Evolutionary conservation across 2,797 vertebrate genomes (phyloP).

Genomic region (Pipistrellus kuhlii): DNA sequence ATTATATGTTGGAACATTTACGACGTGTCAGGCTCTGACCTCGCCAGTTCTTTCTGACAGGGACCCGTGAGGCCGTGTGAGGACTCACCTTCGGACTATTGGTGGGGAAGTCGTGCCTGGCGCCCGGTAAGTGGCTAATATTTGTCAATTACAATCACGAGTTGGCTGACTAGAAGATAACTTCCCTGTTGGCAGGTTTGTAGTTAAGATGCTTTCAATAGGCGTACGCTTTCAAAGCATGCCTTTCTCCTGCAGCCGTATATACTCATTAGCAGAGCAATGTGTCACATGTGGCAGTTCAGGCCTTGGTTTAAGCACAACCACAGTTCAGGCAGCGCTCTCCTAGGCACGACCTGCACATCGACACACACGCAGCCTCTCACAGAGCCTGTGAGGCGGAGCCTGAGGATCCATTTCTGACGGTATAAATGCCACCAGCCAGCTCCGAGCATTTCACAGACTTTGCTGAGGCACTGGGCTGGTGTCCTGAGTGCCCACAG

Average conservation of each 20-base stretch:
- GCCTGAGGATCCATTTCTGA: conserved; percentile 19
- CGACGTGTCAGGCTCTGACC: not conserved
- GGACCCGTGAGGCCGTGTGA: not conserved
- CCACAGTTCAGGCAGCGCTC: not conserved
- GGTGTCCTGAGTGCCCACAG: conserved; percentile 21
- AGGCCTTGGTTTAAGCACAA: conserved; percentile 79
- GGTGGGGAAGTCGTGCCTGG: not conserved
- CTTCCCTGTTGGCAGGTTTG: not conserved
- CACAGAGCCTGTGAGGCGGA: not conserved
- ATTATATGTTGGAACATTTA: not conserved
- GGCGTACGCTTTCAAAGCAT: not conserved
- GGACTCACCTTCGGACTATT: not conserved
- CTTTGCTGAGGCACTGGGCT: conserved; percentile 63
- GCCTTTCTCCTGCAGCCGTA: not conserved
- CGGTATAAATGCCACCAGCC: conserved; percentile 69
- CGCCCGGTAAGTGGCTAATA: conserved; percentile 10
- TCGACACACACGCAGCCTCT: conserved; percentile 42
- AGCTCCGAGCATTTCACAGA: conserved; percentile 73
- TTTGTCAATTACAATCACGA: conserved; percentile 1
- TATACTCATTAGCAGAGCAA: not conserved
- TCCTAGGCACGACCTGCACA: not conserved
- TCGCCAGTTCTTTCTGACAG: not conserved
- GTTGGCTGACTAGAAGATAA: not conserved
- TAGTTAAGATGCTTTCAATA: conserved; percentile 43
- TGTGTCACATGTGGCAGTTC: conserved; percentile 60